phyloP scores from a whole-genome alignment of 2,888 invertebrate species.

The Lacanobia wlatinum region DNA sequence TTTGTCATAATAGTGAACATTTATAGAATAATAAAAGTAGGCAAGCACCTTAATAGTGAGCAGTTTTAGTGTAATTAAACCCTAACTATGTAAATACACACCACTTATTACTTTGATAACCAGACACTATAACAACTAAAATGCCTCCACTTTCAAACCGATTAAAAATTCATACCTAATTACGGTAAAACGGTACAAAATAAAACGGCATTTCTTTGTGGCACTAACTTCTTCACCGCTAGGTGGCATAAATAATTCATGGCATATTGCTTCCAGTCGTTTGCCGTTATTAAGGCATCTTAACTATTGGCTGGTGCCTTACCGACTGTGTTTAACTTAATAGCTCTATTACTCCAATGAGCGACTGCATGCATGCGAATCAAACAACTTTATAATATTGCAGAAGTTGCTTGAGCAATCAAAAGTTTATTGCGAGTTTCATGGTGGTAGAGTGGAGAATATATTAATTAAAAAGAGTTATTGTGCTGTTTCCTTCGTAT shows the following conservation, averaged over 20 bases:
- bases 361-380: slow-evolving; percentile 73
- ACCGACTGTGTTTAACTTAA: slow-evolving; percentile 79
- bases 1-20: neutral
- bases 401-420: slow-evolving; percentile 50
- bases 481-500: neutral
- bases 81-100: neutral
- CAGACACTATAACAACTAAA: neutral
- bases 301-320: slow-evolving; percentile 74
- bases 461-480: slow-evolving; percentile 17
- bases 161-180: slow-evolving; percentile 42
- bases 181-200: slow-evolving; percentile 38
- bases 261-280: slow-evolving; percentile 70
- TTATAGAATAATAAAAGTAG: neutral
- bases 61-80: neutral
- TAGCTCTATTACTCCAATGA: slow-evolving; percentile 84
- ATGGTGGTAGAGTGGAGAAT: slow-evolving; percentile 9
- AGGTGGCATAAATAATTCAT: slow-evolving; percentile 74
- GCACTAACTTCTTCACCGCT: slow-evolving; percentile 35
- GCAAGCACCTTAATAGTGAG: neutral
- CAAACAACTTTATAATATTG: slow-evolving; percentile 70
- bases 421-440: slow-evolving; percentile 45
- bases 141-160: slow-evolving; percentile 1
- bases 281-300: slow-evolving; percentile 75
- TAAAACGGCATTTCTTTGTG: slow-evolving; percentile 51
- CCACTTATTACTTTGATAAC: slow-evolving; percentile 4